Conservation (phyloP, 2,797 vertebrate species). For the Podarcis lilfordi region DNA sequence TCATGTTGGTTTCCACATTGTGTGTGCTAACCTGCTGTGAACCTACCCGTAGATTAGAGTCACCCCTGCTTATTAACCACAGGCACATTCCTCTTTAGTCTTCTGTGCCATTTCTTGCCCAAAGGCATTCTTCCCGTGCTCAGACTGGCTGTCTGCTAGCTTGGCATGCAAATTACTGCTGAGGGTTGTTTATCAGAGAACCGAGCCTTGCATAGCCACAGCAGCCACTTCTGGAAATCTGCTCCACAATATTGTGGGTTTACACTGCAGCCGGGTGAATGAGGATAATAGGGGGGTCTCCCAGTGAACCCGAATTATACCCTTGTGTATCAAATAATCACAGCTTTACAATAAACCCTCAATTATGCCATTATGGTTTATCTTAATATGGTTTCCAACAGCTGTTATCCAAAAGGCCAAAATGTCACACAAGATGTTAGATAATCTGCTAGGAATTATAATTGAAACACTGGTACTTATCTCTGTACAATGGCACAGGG, state of each 20-base stretch:
- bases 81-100: constrained; percentile 12
- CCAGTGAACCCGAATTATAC: not conserved
- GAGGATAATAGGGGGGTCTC: not conserved
- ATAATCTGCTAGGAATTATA: constrained; percentile 10
- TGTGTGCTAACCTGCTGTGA: not conserved
- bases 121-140: constrained; percentile 18
- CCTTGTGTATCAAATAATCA: not conserved
- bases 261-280: not conserved
- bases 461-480: constrained; percentile 1
- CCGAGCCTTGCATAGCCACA: not conserved
- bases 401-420: constrained; percentile 19
- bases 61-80: constrained; percentile 16
- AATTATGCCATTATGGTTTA: not conserved
- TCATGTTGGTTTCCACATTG: not conserved
- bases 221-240: not conserved
- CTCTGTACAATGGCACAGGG: not conserved
- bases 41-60: not conserved
- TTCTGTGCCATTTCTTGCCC: constrained; percentile 12
- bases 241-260: not conserved
- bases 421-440: constrained; percentile 1
- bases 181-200: not conserved
- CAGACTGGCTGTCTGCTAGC: constrained; percentile 8
- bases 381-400: not conserved
- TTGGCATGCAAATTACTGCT: constrained; percentile 1
- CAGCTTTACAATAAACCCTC: not conserved